Evolutionary conservation across 2,888 invertebrate genomes (phyloP), one percentile per base, ranked within the genome.

Genomic region (Brenthis ino): DNA sequence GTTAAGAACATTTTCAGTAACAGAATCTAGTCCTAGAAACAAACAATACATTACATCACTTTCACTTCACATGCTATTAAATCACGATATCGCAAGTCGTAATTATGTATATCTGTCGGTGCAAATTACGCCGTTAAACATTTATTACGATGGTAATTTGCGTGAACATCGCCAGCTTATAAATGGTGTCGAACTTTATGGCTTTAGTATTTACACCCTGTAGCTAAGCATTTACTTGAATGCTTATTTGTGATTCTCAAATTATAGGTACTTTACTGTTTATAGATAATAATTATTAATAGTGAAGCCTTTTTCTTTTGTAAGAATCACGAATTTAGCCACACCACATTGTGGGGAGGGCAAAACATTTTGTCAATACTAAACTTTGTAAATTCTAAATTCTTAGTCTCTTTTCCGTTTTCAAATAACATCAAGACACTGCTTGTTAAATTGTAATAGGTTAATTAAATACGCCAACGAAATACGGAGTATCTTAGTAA

Each of bases 51-150:
- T 71, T 71, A 72, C 69, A 61, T 72, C 56, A 72, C 71, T 69
- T 69, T 72, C 69, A 56, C 71, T 64, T 65, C 65, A 51, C 69
- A 69, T 61, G 64, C 67, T 57, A 72, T 68, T 68, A 71, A 63
- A 54, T 58, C 68, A 57, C 68, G 57, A 65, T 66, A 71, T 65
- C 57, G 65, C 55, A 71, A 71, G 54, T 57, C 55, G 57, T 63
- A 65, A 65, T 66, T 66, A 66, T 43, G 37, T 43, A 43, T 48
- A 53, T 57, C 63, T 58, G 68, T 63, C 65, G 71, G 71, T 64
- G 68, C 57, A 68, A 71, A 68, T 65, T 65, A 63, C 65, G 53
- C 57, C 63, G 60, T 65, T 63, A 58, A 68, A 65, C 67, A 65
- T 53, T 66, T 60, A 65, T 57, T 43, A 53, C 65, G 16, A 33